Base-by-base conservation (phyloP, 2,888 invertebrate species). In the Peribatodes rhomboidaria region DNA sequence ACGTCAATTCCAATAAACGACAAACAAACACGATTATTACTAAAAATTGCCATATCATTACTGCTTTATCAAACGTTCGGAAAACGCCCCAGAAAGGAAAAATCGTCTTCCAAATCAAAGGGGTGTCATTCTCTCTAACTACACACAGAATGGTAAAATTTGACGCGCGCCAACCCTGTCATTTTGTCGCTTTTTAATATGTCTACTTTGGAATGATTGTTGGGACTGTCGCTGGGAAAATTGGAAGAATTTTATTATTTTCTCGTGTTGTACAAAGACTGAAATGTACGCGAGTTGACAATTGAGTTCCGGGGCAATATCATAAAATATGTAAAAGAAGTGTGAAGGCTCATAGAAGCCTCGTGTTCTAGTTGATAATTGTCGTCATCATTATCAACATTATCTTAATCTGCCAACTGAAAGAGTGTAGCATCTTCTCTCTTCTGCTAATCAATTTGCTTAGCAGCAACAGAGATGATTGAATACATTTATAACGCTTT, bases 81-180 rank as follows among this genome's bases (percentile, higher is more conserved):
- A 65, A 66, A 65, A 68, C 22, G 27, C 33, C 53, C 71, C 75
- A 33, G 72, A 82, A 79, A 81, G 74, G 50, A 70, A 81, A 80
- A 42, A 54, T 14, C 77, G 70, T 74, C 72, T 73, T 76, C 76
- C 20, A 77, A 80, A 86, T 89, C 85, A 90, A 90, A 90, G 86
- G 77, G 81, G 83, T 87, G 87, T 85, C 87, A 84, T 78, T 86
- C 81, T 81, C 82, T 80, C 84, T 88, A 82, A 86, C 76, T 72
- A 71, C 69, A 75, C 67, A 80, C 67, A 74, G 71, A 68, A 81
- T 85, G n/a, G 31, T 33, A 44, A 46, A 55, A 85, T 73, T 70
- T 85, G 84, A 67, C 75, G 44, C 59, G 75, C 77, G 83, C 82
- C 74, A 82, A 78, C 74, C 73, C 74, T 83, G 80, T 84, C 75